Conservation (phyloP, 2,888 invertebrate genomes). For the Anticlea derivata region DNA sequence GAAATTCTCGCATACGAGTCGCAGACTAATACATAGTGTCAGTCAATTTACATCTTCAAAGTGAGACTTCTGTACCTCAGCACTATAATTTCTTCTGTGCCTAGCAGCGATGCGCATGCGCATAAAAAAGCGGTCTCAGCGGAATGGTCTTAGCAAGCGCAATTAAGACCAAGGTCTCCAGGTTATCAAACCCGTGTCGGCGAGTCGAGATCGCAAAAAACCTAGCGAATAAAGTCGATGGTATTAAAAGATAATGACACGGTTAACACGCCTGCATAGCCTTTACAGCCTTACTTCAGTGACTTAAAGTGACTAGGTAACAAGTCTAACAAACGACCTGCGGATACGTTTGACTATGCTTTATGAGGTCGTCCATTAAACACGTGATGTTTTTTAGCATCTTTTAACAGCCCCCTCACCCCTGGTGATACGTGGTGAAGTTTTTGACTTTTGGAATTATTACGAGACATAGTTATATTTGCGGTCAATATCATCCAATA, state of each 20-base stretch:
- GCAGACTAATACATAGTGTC: background rate
- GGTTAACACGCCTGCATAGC: conserved; percentile 70
- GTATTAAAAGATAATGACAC: conserved; percentile 80
- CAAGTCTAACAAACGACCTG: background rate
- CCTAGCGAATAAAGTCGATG: conserved; percentile 79
- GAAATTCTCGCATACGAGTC: too few relatives aligned
- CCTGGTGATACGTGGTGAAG: too few relatives aligned
- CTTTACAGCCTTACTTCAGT: conserved; percentile 25
- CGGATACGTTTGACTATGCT: too few relatives aligned
- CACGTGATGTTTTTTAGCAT: too few relatives aligned
- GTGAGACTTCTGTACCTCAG: conserved; percentile 7
- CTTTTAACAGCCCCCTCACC: too few relatives aligned
- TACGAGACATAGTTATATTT: too few relatives aligned
- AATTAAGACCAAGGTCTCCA: conserved; percentile 84
- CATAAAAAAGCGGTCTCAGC: conserved; percentile 80
- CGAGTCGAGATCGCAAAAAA: conserved; percentile 76
- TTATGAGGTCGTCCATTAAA: too few relatives aligned
- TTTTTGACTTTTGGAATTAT: too few relatives aligned
- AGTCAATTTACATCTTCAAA: background rate
- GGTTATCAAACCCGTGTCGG: conserved; percentile 82
- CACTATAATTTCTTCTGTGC: conserved; percentile 49
- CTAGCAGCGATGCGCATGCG: conserved; percentile 82
- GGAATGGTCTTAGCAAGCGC: conserved; percentile 80
- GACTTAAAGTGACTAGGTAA: background rate
- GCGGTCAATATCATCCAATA: too few relatives aligned